Base-by-base conservation (phyloP, 2,888 invertebrate genomes). In the Bombylius major region DNA sequence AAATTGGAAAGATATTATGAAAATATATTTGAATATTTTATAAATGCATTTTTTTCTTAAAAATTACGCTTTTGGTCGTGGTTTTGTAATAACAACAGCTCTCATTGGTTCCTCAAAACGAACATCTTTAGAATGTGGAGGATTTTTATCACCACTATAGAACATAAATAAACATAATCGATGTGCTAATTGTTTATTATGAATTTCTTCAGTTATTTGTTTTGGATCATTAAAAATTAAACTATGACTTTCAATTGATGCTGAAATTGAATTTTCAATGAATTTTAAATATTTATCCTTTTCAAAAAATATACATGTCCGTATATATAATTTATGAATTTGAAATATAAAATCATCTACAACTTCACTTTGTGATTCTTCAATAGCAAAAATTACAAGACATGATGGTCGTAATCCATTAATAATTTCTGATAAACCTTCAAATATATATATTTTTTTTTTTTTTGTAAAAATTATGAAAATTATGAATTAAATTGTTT, bases 11-110 rank as follows among this genome's bases (percentile, higher is more conserved):
- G 34, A 36, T 7, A 4, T 36, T 36, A 36, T 5, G 34, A 36
- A 39, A 9, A 36, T 44, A 32, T 31, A 4, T 50, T 51, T 44
- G 39, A 44, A 34, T 39, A n/a, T 32, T 46, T 7, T 52, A 39
- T 31, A 23, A 23, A 23, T 53, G n/a, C 3, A 23, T 5, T n/a
- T 45, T 45, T 45, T 9, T 45, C 7, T n/a, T 5, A 45, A 12
- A 9, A 23, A 7, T 46, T 53, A 69, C 69, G 71, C 71, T 47
- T 68, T 70, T 31, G 63, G 62, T 5, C 63, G 72, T 59, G 59
- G 79, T 65, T 71, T 81, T 78, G 84, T 85, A 58, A 87, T 80
- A 50, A 85, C 79, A 23, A 80, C 81, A 0, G 83, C 77, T 62
- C 80, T 70, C 73, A 81, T 64, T 8, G 74, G 74, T 53, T 73